phyloP scores from a whole-genome alignment of 2,113 vertebrate species.

The Epinephelus fuscoguttatus region DNA sequence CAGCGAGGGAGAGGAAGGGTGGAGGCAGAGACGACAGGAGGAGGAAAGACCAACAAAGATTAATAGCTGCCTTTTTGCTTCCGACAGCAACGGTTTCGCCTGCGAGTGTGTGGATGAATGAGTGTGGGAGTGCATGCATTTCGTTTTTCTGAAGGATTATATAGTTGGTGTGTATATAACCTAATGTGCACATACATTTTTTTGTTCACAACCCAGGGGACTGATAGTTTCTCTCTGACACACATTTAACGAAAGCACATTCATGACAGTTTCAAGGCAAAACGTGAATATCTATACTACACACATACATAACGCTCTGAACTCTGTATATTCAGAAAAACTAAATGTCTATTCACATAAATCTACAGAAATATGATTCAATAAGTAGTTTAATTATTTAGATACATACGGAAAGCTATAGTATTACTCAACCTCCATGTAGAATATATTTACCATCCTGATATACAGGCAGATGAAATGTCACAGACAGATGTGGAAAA shows the following conservation, averaged over 20 bases:
- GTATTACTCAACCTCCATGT: neutral
- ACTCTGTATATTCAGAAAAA: neutral
- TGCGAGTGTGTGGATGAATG: constrained; percentile 13
- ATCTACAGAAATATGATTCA: neutral
- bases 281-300: neutral
- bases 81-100: constrained; percentile 43
- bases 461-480: too few relatives aligned
- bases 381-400: neutral
- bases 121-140: constrained; percentile 3
- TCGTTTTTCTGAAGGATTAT: neutral
- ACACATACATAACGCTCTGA: neutral
- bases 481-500: too few relatives aligned
- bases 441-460: too few relatives aligned
- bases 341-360: neutral
- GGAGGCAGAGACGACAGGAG: constrained; percentile 32
- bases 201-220: neutral
- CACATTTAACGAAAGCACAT: neutral
- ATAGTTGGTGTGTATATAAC: neutral
- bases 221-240: neutral
- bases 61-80: constrained; percentile 77
- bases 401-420: too few relatives aligned
- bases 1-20: neutral
- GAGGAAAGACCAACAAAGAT: constrained; percentile 76
- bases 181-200: neutral
- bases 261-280: neutral